Percentiles rank a stretch among this genome's conserved stretches.
These are phyloP conservation scores for Scaptomyza hsui DNA, from an alignment of 1,140 invertebrate genomes.

Conservation along the genomic window DNA sequence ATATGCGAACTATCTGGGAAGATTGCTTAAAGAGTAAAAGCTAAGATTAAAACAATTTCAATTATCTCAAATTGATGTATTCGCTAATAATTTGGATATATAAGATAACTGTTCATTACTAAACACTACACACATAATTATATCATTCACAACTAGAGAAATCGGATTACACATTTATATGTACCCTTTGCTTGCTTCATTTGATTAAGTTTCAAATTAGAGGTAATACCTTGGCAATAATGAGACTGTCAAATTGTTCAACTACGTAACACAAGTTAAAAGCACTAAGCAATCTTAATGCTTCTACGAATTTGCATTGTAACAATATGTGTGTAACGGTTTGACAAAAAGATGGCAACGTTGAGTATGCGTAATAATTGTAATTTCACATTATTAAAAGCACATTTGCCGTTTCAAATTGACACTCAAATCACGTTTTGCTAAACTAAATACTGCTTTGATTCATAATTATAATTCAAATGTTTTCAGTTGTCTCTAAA, in stretches of 20 bases:
- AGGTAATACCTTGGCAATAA: too few relatives aligned
- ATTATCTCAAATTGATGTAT: not conserved
- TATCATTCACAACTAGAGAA: too few relatives aligned
- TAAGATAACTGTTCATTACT: not conserved
- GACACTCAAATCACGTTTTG: conserved; percentile 59
- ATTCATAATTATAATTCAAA: not conserved
- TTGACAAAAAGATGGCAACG: conserved; percentile 33
- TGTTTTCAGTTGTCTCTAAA: not conserved
- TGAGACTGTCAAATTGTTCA: too few relatives aligned
- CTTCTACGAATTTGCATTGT: not conserved
- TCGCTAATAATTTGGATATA: not conserved
- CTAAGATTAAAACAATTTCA: too few relatives aligned
- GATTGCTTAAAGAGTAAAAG: too few relatives aligned
- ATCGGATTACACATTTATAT: too few relatives aligned
- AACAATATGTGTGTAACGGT: not conserved
- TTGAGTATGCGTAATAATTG: conserved; percentile 59
- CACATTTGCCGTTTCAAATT: conserved; percentile 40
- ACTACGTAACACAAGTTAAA: not conserved
- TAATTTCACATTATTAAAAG: conserved; percentile 58
- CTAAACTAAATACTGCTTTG: conserved; percentile 23
- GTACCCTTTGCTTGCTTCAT: not conserved
- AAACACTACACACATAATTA: too few relatives aligned
- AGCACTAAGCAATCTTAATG: not conserved
- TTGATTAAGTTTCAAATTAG: not conserved
- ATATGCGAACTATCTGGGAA: too few relatives aligned